These are phyloP conservation scores for Megamerina dolium DNA, from an alignment of 2,888 invertebrate genomes.

Conservation along the genomic window DNA sequence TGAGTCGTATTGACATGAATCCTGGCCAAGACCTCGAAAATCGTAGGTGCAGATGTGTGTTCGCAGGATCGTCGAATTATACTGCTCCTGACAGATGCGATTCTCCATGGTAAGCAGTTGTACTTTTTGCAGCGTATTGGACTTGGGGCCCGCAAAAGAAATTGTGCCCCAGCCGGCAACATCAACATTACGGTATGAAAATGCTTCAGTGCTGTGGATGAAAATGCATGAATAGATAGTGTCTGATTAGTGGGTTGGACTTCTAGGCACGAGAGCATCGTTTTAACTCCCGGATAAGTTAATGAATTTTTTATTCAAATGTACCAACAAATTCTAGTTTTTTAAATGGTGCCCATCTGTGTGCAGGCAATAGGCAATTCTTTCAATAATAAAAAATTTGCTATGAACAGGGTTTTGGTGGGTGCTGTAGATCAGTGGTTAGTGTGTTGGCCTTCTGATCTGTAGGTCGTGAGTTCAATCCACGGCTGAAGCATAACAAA, in stretches of 20 bases:
- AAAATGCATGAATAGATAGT: not conserved
- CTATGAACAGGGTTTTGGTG: no score
- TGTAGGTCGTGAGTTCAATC: no score
- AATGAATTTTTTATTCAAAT: no score
- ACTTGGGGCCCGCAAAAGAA: constrained; percentile 50
- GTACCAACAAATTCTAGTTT: no score
- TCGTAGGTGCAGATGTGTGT: constrained; percentile 37
- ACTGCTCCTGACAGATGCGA: constrained; percentile 24
- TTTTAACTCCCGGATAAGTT: no score
- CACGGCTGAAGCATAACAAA: no score
- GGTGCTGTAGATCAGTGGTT: no score
- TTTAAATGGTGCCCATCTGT: no score
- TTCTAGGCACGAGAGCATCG: not conserved
- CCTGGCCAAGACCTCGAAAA: constrained; percentile 35
- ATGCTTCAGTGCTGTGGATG: constrained; percentile 21
- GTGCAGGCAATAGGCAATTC: no score
- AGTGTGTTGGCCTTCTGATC: no score
- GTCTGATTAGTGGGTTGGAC: not conserved
- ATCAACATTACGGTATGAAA: constrained; percentile 27
- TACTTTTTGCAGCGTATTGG: constrained; percentile 51
- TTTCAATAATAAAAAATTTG: no score
- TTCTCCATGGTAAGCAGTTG: constrained; percentile 42
- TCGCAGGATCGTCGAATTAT: constrained; percentile 22
- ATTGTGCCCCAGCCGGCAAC: constrained; percentile 54
- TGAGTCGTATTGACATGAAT: constrained; percentile 53